These are phyloP conservation scores for Hipparchia semele DNA, from an alignment of 2,888 invertebrate species.

Conservation along the genomic window DNA sequence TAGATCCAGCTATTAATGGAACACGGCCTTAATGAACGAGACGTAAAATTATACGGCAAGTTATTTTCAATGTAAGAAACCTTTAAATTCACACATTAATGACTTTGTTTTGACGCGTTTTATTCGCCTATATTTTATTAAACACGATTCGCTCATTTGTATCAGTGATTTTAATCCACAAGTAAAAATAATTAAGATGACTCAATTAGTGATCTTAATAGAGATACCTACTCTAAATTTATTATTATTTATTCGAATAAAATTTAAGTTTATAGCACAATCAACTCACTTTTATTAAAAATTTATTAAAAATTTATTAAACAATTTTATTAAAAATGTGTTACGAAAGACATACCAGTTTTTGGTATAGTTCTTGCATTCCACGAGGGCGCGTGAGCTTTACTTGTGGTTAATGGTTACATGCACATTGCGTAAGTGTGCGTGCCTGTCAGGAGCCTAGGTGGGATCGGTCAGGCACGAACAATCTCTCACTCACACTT, in stretches of 20 bases:
- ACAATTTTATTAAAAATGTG: too few relatives aligned
- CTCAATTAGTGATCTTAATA: background rate
- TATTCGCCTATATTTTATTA: background rate
- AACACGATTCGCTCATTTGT: conserved; percentile 3
- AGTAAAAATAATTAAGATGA: background rate
- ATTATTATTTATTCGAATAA: background rate
- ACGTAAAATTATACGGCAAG: conserved; percentile 40
- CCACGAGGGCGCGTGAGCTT: too few relatives aligned
- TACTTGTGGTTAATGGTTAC: too few relatives aligned
- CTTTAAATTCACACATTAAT: conserved; percentile 24
- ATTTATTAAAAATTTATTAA: too few relatives aligned
- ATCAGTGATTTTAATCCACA: background rate
- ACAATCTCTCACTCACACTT: too few relatives aligned
- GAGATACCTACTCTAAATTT: background rate
- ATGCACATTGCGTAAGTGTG: too few relatives aligned
- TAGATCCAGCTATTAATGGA: conserved; percentile 46
- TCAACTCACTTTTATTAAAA: background rate
- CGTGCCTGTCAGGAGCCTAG: too few relatives aligned
- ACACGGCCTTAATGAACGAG: conserved; percentile 52
- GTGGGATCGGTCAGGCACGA: too few relatives aligned
- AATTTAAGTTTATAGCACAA: background rate
- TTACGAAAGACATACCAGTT: too few relatives aligned
- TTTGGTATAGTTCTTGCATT: too few relatives aligned
- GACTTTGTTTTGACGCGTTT: conserved; percentile 24
- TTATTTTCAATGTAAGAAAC: conserved; percentile 7